Percentiles rank a stretch among this genome's conserved stretches.
These are phyloP conservation scores for Drosophila elegans DNA, from an alignment of 1,140 invertebrate genomes.

Conservation along the genomic window DNA sequence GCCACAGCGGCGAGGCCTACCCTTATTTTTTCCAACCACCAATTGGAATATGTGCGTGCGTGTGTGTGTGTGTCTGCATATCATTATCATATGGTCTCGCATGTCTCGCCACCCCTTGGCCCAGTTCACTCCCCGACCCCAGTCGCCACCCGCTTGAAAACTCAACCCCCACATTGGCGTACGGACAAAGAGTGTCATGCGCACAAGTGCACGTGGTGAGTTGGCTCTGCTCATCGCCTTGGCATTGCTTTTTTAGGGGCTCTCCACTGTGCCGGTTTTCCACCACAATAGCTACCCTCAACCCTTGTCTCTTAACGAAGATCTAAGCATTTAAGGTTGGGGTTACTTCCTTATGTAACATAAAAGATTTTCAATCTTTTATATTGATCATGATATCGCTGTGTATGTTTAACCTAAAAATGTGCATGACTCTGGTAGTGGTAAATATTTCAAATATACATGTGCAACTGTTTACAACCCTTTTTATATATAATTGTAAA, in stretches of 20 bases:
- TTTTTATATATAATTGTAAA: no score
- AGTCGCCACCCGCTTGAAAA: constrained; percentile 17
- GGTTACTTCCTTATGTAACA: background rate
- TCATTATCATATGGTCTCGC: constrained; percentile 76
- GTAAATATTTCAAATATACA: no score
- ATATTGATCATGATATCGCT: background rate
- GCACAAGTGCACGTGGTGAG: constrained; percentile 76
- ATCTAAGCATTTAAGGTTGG: background rate
- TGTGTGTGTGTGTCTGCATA: constrained; percentile 44
- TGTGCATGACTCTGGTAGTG: no score
- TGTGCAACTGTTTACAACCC: no score
- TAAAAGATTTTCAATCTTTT: background rate
- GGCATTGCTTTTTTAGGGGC: constrained; percentile 20
- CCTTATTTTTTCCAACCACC: constrained; percentile 74
- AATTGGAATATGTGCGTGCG: constrained; percentile 56
- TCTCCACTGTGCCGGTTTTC: constrained; percentile 5
- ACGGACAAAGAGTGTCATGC: constrained; percentile 48
- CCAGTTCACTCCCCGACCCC: constrained; percentile 11
- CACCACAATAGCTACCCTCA: constrained; percentile 16
- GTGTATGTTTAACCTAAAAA: background rate
- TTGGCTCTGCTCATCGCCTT: constrained; percentile 13
- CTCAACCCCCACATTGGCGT: constrained; percentile 16
- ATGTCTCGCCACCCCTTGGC: constrained; percentile 47
- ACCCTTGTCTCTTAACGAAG: constrained; percentile 18
- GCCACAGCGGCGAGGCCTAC: constrained; percentile 63